Base-by-base conservation (phyloP, 2,797 vertebrate species). In the Gastrophryne carolinensis region DNA sequence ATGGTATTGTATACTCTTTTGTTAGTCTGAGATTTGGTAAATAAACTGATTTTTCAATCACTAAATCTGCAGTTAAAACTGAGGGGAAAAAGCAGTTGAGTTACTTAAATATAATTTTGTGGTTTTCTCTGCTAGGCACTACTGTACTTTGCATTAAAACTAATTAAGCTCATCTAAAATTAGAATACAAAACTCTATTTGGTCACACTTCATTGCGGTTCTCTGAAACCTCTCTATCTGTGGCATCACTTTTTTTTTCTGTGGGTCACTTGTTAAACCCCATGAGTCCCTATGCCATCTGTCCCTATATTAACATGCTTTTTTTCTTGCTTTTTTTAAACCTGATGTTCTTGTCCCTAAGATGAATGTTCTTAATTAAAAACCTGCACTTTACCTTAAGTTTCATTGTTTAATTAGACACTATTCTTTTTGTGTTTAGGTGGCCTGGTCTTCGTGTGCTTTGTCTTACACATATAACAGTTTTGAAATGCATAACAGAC, bases 301-400 rank as follows among this genome's bases (percentile, higher is more conserved):
- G 91, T 91, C 87, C 83, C 86, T 85, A 83, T 86, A 88, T 90
- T 88, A 87, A 83, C 86, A 89, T 83, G 86, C 76, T 86, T 84
- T 84, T 85, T 78, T 81, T n/a, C n/a, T n/a, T n/a, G n/a, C n/a
- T 49, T 86, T 53, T 87, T 82, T 80, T 87, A 81, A 88, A 87
- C 85, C 84, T 89, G 85, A 91, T 89, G 87, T 85, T 87, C 87
- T 86, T 86, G 87, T 91, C 85, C 86, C 80, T 67, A 88, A 90
- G 88, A 91, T 90, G 86, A 86, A 91, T 91, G 87, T 83, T 83
- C 84, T 87, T 91, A 90, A 90, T 91, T 91, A 91, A 87, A 87
- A 83, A 83, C 81, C 74, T 82, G 70, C 50, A 72, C 86, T 91
- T 89, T 82, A 86, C 81, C 81, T 87, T 87, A 86, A 75, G 84